Evolutionary conservation across 2,113 vertebrate species (phyloP).

Genomic region (Illadopsis cleaveri): DNA sequence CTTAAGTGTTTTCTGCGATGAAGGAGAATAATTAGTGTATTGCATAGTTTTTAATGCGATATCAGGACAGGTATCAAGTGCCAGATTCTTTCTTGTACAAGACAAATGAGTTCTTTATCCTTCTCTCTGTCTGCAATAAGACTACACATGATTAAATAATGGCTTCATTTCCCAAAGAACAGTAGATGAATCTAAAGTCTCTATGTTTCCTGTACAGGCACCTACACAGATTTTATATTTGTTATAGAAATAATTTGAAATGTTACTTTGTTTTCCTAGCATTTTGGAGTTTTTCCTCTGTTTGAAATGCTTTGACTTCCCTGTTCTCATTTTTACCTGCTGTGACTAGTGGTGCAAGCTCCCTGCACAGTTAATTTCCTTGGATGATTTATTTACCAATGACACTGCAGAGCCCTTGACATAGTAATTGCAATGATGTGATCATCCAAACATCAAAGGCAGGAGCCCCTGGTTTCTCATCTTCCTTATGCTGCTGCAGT

Average conservation of each 20-base stretch:
- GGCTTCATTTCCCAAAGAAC: not conserved
- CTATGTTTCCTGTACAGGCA: not conserved
- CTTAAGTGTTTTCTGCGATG: not conserved
- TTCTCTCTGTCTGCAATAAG: not conserved
- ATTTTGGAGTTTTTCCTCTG: not conserved
- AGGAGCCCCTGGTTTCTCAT: conserved; percentile 22
- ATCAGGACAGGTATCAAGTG: not conserved
- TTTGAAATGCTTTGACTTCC: conserved; percentile 4
- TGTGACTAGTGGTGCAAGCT: conserved; percentile 13
- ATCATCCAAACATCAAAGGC: conserved; percentile 36
- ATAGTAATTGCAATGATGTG: not conserved
- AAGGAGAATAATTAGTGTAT: not conserved
- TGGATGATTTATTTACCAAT: conserved; percentile 50
- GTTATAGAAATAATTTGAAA: not conserved
- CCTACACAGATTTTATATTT: not conserved
- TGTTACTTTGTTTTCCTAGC: not conserved
- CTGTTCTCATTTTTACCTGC: not conserved
- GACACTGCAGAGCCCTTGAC: conserved; percentile 15
- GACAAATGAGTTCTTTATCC: not conserved
- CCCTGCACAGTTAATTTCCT: not conserved
- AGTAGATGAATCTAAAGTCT: not conserved
- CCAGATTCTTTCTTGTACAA: not conserved
- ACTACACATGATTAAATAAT: not conserved
- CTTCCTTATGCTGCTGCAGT: not conserved
- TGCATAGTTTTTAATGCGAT: not conserved